These are phyloP conservation scores for Troides aeacus DNA, from an alignment of 2,888 invertebrate genomes.

Conservation along the genomic window DNA sequence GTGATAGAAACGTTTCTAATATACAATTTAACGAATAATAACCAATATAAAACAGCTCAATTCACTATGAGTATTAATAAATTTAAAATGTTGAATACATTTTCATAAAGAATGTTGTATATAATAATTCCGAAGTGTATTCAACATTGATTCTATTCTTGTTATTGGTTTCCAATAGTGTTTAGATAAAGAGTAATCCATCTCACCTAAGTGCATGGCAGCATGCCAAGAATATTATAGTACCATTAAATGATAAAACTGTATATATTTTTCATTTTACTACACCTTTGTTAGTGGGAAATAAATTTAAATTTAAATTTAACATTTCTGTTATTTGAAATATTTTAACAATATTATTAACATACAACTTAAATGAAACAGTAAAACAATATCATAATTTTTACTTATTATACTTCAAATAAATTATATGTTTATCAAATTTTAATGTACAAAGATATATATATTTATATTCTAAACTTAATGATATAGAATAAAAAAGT, in stretches of 20 bases:
- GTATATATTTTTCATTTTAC: constrained; percentile 6
- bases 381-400: background rate
- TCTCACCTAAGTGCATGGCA: constrained; percentile 40
- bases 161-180: constrained; percentile 30
- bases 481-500: background rate
- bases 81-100: background rate
- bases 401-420: background rate
- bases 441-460: background rate
- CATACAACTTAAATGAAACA: too few relatives aligned
- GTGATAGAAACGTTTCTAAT: too few relatives aligned
- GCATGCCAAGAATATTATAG: constrained; percentile 36
- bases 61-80: background rate
- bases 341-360: too few relatives aligned
- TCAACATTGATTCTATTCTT: constrained; percentile 12
- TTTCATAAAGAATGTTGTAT: background rate
- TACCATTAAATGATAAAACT: constrained; percentile 28
- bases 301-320: background rate
- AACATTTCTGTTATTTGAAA: background rate
- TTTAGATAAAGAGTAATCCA: constrained; percentile 36
- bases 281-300: background rate
- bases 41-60: too few relatives aligned
- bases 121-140: background rate
- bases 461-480: background rate
- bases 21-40: too few relatives aligned
- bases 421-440: background rate